A percentile compares a stretch with the other conserved stretches of the same genome.
Evolutionary conservation across 2,113 vertebrate genomes (phyloP).

Genomic region (Notarius quadriscutis): DNA sequence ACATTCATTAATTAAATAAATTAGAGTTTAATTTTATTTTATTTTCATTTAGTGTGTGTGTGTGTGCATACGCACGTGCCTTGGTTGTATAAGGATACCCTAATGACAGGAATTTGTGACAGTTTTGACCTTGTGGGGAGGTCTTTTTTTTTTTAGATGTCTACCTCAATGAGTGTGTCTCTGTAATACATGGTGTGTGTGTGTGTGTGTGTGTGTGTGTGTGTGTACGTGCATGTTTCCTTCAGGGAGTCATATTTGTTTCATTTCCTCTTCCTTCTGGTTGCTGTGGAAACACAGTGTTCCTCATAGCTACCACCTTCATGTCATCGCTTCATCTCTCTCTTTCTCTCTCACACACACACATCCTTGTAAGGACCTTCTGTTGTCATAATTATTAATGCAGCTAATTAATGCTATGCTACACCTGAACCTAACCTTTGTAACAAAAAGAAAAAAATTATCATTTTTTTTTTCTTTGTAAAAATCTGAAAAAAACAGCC

Average conservation of each 20-base stretch:
- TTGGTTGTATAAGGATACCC: not conserved
- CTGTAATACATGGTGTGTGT: not conserved
- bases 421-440: too few species aligned
- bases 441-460: too few species aligned
- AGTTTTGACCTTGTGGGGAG: not conserved
- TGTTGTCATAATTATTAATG: too few species aligned
- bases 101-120: not conserved
- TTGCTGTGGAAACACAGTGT: slow-evolving; percentile 42
- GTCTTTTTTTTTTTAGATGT: not conserved
- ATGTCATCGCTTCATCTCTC: not conserved
- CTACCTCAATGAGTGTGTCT: not conserved
- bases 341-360: too few species aligned
- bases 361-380: too few species aligned
- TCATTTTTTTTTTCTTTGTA: too few species aligned
- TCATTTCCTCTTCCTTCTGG: slow-evolving; percentile 44
- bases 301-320: not conserved
- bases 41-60: not conserved
- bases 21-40: too few species aligned
- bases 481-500: too few species aligned
- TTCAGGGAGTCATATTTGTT: slow-evolving; percentile 29
- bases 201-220: not conserved
- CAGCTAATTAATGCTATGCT: too few species aligned
- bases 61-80: not conserved
- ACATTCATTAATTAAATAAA: too few species aligned
- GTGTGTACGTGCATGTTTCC: not conserved